These are phyloP conservation scores for Xylota sylvarum DNA, from an alignment of 2,888 invertebrate species.

Conservation along the genomic window DNA sequence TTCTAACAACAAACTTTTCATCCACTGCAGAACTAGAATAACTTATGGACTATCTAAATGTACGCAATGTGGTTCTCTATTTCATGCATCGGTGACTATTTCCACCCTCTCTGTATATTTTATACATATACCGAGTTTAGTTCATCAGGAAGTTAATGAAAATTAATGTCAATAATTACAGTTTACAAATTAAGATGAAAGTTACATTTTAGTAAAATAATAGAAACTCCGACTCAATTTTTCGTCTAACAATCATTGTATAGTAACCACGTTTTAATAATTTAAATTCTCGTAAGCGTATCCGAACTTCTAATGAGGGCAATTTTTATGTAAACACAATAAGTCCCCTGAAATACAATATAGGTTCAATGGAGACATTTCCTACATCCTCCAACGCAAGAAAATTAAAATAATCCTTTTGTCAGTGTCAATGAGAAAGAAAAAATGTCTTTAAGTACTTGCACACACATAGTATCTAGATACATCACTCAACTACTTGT, in stretches of 20 bases:
- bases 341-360: conserved; percentile 18
- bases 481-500: conserved; percentile 28
- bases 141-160: conserved; percentile 2
- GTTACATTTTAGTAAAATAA: not conserved
- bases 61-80: not conserved
- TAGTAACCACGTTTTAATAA: not conserved
- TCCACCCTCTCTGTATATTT: not conserved
- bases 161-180: conserved; percentile 5
- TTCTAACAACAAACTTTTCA: not conserved
- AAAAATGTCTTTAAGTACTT: conserved; percentile 23
- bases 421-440: not conserved
- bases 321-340: not conserved
- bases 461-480: not conserved
- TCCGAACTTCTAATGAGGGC: conserved; percentile 1
- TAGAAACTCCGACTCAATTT: not conserved
- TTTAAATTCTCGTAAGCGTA: not conserved
- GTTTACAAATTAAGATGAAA: not conserved
- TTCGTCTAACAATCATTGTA: not conserved
- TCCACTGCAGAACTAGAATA: not conserved
- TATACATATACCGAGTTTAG: not conserved
- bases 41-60: not conserved
- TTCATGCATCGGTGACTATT: not conserved
- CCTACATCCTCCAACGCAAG: not conserved
- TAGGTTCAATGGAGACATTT: conserved; percentile 23
- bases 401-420: conserved; percentile 30